Conservation (phyloP, 2,888 invertebrate species). For the Autographa gamma region DNA sequence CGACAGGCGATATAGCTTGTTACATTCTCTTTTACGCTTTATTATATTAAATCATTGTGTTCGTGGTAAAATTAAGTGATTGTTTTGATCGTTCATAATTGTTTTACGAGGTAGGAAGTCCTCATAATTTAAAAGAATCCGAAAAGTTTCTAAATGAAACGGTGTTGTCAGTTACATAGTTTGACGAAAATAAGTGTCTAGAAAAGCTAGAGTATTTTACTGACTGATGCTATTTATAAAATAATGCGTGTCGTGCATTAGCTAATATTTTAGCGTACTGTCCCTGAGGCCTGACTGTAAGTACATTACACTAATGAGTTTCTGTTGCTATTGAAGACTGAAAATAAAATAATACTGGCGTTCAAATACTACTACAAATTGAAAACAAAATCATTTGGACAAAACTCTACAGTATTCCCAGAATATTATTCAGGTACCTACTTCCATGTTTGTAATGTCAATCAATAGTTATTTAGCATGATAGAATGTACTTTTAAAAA, state of each 20-base stretch:
- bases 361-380: too few species aligned
- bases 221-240: conserved; percentile 29
- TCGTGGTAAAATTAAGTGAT: conserved; percentile 5
- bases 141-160: not conserved
- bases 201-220: conserved; percentile 2
- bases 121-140: not conserved
- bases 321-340: not conserved
- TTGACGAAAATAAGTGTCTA: conserved; percentile 8
- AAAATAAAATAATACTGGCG: too few species aligned
- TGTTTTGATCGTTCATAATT: conserved; percentile 12
- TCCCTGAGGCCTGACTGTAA: not conserved
- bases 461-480: too few species aligned
- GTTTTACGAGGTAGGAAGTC: conserved; percentile 19
- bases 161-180: not conserved
- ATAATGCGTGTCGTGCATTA: not conserved
- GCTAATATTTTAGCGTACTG: conserved; percentile 1
- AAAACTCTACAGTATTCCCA: too few species aligned
- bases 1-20: conserved; percentile 38
- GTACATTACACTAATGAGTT: not conserved
- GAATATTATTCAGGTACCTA: too few species aligned
- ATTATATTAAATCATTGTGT: conserved; percentile 33
- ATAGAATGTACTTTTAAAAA: too few species aligned
- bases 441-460: too few species aligned
- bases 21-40: conserved; percentile 22
- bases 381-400: too few species aligned